Base-by-base conservation (phyloP, 2,797 vertebrate species). In the Tokudaia tokunoshimensis region DNA sequence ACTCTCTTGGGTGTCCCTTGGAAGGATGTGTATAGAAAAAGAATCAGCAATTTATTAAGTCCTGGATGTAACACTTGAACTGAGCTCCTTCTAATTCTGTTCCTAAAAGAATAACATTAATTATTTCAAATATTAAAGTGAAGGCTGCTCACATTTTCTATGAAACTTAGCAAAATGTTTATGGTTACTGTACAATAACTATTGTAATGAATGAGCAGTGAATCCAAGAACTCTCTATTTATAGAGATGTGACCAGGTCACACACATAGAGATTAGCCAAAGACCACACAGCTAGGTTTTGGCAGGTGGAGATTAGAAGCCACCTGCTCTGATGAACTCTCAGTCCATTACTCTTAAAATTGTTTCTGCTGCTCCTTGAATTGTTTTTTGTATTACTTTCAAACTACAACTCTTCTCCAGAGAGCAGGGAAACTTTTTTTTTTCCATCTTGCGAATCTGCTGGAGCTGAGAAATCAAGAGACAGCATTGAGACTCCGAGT, bases 391-490 rank as follows among this genome's bases (percentile, higher is more conserved):
- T 82, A 82, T 89, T 95, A 74, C 31, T 34, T 97, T 82, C 89
- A 96, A 90, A 89, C 13, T 72, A 72, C 41, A 93, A 3, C 47
- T 92, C 59, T 94, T 94, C 52, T 91, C 61, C 72, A 94, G 96
- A 88, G 55, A 50, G 6, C 65, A 79, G 70, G 29, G 57, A 22
- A 88, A 86, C 92, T 52, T 88, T 76, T 47, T 75, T 72, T 41
- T 17, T 17, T 65, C 47, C 52, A 91, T 37, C 79, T 67, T 93
- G 41, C 47, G 93, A 91, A 95, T 63, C 52, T 89, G 14, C 67
- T 65, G 20, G 74, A n/a, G 52, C 87, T 52, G 74, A 96, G 63
- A 97, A 96, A 94, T 95, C 94, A 91, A 95, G 94, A 87, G 90
- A 84, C 63, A 92, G 74, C 50, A 12, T 29, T 72, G 72, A 96